Evolutionary conservation across 2,113 vertebrate genomes (phyloP).

Genomic region (Ptilorrhoa leucosticta): DNA sequence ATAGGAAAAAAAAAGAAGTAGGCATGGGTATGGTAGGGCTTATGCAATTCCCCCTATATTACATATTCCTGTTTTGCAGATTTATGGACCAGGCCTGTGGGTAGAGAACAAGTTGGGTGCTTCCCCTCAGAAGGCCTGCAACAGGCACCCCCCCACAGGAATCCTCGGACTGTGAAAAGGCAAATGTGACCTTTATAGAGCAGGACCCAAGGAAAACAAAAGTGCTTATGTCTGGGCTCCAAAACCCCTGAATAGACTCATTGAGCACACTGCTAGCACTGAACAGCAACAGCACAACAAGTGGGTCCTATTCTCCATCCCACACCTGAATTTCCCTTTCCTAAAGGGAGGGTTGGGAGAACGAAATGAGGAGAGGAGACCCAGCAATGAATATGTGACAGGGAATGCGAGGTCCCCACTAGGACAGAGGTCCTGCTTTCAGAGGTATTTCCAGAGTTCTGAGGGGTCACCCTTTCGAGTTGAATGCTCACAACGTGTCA

Average conservation of each 20-base stretch:
- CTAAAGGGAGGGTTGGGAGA: neutral
- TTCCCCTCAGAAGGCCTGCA: neutral
- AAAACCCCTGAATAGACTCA: neutral
- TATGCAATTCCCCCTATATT: neutral
- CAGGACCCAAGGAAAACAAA: neutral
- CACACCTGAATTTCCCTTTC: neutral
- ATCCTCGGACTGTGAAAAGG: neutral
- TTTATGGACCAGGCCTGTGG: neutral
- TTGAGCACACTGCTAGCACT: neutral
- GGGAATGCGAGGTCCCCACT: rapidly evolving
- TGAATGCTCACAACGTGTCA: neutral
- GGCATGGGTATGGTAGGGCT: neutral
- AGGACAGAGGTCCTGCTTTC: neutral
- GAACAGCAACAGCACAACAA: neutral
- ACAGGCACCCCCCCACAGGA: neutral
- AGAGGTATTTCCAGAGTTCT: neutral
- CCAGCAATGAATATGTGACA: rapidly evolving
- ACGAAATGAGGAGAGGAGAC: neutral
- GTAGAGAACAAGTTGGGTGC: neutral
- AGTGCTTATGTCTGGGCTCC: neutral
- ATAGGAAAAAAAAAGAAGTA: neutral
- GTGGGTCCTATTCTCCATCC: neutral
- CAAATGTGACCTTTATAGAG: neutral
- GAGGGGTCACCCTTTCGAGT: neutral
- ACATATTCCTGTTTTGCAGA: neutral